Conservation (phyloP, 1,140 invertebrate genomes). For the Globodera rostochiensis region DNA sequence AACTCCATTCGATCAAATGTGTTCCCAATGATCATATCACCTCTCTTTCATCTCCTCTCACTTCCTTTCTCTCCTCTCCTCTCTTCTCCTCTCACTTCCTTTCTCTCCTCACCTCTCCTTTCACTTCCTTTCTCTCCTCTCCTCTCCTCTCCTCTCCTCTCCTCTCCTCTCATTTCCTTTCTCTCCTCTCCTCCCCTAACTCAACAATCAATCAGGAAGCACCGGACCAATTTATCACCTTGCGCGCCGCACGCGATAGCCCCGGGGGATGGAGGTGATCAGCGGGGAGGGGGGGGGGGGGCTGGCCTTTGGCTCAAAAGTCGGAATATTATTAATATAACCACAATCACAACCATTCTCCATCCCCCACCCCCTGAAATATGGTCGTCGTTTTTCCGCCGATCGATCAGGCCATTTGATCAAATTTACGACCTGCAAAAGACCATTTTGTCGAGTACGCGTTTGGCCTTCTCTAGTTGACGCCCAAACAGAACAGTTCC, state of each 20-base stretch:
- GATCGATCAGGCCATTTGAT: slow-evolving; percentile 1
- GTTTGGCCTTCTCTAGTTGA: neutral
- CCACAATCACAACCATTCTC: neutral
- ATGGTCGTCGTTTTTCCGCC: neutral
- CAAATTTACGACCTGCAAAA: neutral
- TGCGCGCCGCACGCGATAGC: neutral
- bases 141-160: too few species aligned
- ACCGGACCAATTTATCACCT: neutral
- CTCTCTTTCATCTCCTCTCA: too few species aligned
- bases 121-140: too few species aligned
- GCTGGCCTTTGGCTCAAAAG: neutral
- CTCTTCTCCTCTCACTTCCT: too few species aligned
- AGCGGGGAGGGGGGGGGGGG: too few species aligned
- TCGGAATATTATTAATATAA: neutral
- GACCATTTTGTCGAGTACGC: neutral
- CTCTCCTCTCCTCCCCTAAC: neutral
- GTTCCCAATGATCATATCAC: too few species aligned
- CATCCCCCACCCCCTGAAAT: neutral
- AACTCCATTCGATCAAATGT: too few species aligned
- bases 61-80: too few species aligned
- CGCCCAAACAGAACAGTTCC: neutral
- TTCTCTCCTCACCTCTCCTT: neutral
- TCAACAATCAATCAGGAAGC: neutral
- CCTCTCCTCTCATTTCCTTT: too few species aligned
- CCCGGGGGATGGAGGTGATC: neutral